phyloP scores from a whole-genome alignment of 1,140 invertebrate species.

The Eurosta solidaginis region DNA sequence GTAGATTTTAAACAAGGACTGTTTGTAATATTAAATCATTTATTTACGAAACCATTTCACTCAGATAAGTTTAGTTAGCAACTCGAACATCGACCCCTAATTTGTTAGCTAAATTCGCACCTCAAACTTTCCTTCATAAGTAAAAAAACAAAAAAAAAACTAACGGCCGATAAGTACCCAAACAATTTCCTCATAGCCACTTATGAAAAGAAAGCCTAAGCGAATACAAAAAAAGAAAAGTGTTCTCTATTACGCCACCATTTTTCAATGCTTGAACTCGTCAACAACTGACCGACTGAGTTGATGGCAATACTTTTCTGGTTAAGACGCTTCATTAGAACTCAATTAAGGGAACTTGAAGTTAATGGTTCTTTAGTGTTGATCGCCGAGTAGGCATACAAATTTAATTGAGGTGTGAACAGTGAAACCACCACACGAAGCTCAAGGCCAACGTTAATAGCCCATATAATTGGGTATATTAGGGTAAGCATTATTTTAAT shows the following conservation, averaged over 20 bases:
- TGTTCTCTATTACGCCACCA: background rate
- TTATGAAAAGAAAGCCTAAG: background rate
- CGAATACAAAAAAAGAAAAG: background rate
- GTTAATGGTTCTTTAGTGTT: constrained; percentile 21
- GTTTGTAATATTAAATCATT: too few species aligned
- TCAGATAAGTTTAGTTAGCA: too few species aligned
- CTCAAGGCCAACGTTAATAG: too few species aligned
- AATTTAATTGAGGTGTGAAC: too few species aligned
- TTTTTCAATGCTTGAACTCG: background rate
- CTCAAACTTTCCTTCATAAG: too few species aligned
- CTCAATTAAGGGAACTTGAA: background rate
- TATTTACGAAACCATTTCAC: too few species aligned
- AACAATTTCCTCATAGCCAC: background rate
- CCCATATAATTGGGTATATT: too few species aligned
- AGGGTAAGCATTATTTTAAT: too few species aligned
- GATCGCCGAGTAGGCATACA: background rate
- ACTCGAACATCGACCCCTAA: too few species aligned
- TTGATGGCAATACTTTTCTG: background rate
- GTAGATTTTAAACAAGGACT: too few species aligned
- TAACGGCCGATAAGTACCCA: background rate
- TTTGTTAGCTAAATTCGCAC: too few species aligned
- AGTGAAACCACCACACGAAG: too few species aligned
- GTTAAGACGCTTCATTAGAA: background rate
- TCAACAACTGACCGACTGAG: background rate
- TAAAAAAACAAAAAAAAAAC: background rate